Base-by-base conservation (phyloP, 92 coral and sea anemone species). In the Epizoanthus scotinus region DNA sequence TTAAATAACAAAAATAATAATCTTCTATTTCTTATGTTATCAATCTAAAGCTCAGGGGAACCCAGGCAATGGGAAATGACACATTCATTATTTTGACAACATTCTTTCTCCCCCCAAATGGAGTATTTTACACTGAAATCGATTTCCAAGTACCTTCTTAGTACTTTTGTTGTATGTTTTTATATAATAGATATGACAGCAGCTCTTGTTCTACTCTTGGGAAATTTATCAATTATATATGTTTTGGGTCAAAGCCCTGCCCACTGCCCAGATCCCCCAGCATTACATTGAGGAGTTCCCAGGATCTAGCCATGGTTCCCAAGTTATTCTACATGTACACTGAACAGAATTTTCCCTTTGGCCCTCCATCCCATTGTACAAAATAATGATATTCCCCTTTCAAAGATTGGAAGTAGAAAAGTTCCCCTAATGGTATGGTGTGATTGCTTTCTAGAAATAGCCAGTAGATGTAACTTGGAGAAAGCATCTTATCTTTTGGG, bases 401-500 rank as follows among this genome's bases (percentile, higher is more conserved):
- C 69, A 63, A 63, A 21, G 42, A 63, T 20, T 63, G 21, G 44
- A 63, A 15, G 44, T 28, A 63, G 40, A 63, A 63, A 63, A 27
- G 3, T 14, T 28, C 17, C 7, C 10, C 40, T 63, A 29, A 18
- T 63, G 21, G 44, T 63, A 63, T 18, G 69, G 69, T 63, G 44
- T 27, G 44, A 29, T 38, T 28, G 44, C 50, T 63, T 63, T 61
- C 69, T 63, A 14, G 34, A 63, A 38, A 42, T 15, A 63, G 69
- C 34, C 7, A 7, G 8, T 17, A 21, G 68, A 6, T 14, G 21
- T 75, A 59, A 21, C 61, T 24, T n/a, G 13, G 19, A 28, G 28
- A 28, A n/a, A 3, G 60, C 19, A 8, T 59, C 34, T 59, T 75
- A 75, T 75, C 66, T 36, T 67, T 40, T 75, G 77, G 59, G 54